Conservation (phyloP, 2,797 vertebrate species). For the Neosilurus hyrtlii region DNA sequence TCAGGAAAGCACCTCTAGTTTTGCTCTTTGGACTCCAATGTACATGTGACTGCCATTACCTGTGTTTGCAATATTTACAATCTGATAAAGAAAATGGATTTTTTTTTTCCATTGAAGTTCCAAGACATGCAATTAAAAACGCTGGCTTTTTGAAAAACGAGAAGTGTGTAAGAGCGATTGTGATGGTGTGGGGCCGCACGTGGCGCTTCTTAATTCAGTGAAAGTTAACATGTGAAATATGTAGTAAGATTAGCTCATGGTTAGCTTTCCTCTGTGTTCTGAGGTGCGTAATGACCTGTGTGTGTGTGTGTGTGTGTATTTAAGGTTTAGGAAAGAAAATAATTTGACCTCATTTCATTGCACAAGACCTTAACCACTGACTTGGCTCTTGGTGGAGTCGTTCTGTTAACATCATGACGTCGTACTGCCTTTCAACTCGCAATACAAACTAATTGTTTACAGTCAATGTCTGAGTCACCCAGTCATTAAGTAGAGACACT, state of each 20-base stretch:
- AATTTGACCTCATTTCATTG: not conserved
- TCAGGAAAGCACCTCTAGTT: not conserved
- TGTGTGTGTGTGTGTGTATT: not conserved
- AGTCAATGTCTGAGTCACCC: not conserved
- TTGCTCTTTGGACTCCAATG: not conserved
- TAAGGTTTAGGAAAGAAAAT: not conserved
- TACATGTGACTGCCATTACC: too few relatives aligned
- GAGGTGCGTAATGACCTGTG: not conserved
- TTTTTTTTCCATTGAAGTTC: too few relatives aligned
- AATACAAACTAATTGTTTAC: not conserved
- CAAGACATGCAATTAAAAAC: too few relatives aligned
- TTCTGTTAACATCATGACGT: too few relatives aligned
- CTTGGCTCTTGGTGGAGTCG: not conserved
- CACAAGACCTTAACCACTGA: not conserved
- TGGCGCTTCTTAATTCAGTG: not conserved
- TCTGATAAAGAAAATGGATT: too few relatives aligned
- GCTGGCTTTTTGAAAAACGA: too few relatives aligned
- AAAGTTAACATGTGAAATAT: not conserved
- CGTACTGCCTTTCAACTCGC: not conserved
- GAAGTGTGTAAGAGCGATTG: too few relatives aligned
- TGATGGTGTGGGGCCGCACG: too few relatives aligned
- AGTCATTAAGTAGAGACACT: too few relatives aligned
- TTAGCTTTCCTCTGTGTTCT: not conserved
- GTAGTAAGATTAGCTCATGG: not conserved
- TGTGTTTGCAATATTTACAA: too few relatives aligned